phyloP scores from a whole-genome alignment of 2,113 vertebrate genomes.

The Mirza zaza region DNA sequence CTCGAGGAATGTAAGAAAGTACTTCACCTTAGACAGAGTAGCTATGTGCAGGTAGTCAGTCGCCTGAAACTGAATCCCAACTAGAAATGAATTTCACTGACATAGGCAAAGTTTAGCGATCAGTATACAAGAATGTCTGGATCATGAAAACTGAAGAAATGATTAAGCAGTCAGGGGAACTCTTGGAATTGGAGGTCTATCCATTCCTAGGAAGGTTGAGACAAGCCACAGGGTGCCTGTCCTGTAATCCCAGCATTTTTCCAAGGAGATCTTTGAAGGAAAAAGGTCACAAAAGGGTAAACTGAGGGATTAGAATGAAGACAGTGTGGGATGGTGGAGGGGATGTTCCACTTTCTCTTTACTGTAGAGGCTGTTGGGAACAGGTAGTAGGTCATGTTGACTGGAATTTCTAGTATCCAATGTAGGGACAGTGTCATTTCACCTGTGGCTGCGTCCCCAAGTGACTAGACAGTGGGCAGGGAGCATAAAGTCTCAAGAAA shows the following conservation, averaged over 20 bases:
- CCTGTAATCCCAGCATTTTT: background rate
- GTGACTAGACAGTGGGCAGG: background rate
- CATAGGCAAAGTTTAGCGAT: background rate
- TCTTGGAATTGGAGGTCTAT: background rate
- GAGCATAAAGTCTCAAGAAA: background rate
- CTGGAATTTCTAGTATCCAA: background rate
- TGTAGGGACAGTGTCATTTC: background rate
- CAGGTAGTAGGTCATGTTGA: background rate
- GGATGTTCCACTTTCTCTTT: background rate
- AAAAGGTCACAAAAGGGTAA: background rate
- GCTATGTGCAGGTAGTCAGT: rapidly evolving
- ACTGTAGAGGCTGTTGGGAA: background rate
- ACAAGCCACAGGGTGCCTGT: background rate
- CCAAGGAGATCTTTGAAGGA: background rate
- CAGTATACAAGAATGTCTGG: background rate
- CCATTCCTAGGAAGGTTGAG: background rate
- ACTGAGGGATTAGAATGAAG: background rate
- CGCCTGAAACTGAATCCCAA: background rate
- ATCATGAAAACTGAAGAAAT: background rate
- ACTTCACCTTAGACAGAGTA: background rate
- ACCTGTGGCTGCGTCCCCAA: background rate
- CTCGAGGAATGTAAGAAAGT: background rate
- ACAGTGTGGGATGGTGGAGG: background rate
- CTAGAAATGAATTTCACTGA: background rate
- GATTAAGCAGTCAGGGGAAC: background rate